Evolutionary conservation across 2,113 vertebrate species (phyloP).

Genomic region (Mesoclemmys tuberculata): DNA sequence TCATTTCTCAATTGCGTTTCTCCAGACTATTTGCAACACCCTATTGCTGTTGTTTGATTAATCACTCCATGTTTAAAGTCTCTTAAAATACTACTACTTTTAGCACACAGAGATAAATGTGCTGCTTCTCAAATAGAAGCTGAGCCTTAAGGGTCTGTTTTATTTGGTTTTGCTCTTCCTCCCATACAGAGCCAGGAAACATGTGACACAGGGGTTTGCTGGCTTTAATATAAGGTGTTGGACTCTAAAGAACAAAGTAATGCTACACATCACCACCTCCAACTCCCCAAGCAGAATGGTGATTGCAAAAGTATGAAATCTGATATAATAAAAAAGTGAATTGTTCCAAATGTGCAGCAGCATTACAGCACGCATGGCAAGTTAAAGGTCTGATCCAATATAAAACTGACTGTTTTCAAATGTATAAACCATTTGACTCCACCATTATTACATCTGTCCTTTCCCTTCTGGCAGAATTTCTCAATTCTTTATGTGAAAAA

Average conservation of each 20-base stretch:
- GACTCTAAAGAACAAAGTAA: background rate
- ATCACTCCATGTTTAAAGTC: constrained; percentile 50
- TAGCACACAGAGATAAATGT: constrained; percentile 37
- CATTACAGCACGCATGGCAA: constrained; percentile 51
- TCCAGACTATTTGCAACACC: constrained; percentile 50
- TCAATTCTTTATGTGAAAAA: constrained; percentile 37
- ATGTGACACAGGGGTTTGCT: background rate
- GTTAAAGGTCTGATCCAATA: constrained; percentile 51
- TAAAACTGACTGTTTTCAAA: constrained; percentile 55
- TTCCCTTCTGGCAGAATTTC: background rate
- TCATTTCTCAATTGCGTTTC: constrained; percentile 49
- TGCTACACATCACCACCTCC: background rate
- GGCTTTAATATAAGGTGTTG: background rate
- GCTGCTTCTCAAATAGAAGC: constrained; percentile 22
- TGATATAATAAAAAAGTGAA: constrained; percentile 25
- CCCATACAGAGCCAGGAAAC: constrained; percentile 11
- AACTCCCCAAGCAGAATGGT: background rate
- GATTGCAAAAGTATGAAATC: constrained; percentile 37
- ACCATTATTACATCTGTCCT: constrained; percentile 44
- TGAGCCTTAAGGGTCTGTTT: constrained; percentile 15
- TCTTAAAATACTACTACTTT: constrained; percentile 56
- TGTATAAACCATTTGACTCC: constrained; percentile 48
- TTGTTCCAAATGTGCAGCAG: constrained; percentile 14
- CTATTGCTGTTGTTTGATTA: constrained; percentile 69
- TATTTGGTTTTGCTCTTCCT: background rate